Conservation (phyloP, 2,888 invertebrate genomes). For the Lepidochitona cinerea region DNA sequence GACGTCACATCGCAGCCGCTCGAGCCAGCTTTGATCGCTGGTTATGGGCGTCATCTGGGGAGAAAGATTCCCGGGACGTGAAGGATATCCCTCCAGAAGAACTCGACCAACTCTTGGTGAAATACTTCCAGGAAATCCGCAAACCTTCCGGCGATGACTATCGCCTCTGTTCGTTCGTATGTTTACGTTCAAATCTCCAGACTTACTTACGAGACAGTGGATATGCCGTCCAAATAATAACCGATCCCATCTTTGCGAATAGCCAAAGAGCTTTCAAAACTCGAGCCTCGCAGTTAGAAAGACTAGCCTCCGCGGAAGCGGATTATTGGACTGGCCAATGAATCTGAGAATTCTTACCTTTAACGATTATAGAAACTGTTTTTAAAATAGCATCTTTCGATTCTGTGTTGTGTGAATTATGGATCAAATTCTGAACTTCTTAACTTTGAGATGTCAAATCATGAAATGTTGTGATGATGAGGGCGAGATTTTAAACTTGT, state of each 20-base stretch:
- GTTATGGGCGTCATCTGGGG: not conserved
- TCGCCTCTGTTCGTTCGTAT: not conserved
- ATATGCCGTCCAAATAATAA: not conserved
- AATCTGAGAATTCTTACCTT: too few relatives aligned
- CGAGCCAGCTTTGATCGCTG: not conserved
- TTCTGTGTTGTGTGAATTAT: too few relatives aligned
- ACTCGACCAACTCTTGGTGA: not conserved
- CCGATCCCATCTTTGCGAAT: not conserved
- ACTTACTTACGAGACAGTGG: not conserved
- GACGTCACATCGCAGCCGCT: not conserved
- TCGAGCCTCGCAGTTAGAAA: not conserved
- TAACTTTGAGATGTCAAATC: too few relatives aligned
- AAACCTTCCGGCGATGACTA: not conserved
- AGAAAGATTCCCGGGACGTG: not conserved
- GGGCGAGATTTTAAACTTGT: too few relatives aligned
- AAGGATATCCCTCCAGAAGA: not conserved
- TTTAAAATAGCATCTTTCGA: too few relatives aligned
- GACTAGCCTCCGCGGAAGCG: not conserved
- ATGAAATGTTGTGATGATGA: too few relatives aligned
- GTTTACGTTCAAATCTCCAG: not conserved
- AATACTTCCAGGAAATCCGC: not conserved
- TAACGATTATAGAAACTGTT: too few relatives aligned
- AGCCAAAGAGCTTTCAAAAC: not conserved
- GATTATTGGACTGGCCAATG: too few relatives aligned
- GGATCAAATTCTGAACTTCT: too few relatives aligned